Base-by-base conservation (phyloP, 2,797 vertebrate genomes). In the Cetoscarus ocellatus region DNA sequence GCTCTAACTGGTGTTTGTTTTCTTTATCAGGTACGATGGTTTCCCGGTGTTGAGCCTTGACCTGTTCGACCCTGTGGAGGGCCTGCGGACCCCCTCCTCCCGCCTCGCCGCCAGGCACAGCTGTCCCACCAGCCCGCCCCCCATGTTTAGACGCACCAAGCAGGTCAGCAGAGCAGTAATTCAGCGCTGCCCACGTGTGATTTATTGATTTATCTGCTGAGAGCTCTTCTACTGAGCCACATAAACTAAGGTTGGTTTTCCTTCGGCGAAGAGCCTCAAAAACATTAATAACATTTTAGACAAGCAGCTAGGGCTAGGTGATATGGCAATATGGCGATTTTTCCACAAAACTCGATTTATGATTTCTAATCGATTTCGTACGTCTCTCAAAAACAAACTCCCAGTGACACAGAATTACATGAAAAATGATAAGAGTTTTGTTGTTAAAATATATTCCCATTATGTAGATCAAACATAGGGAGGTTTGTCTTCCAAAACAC, bases 141-240 rank as follows among this genome's bases (percentile, higher is more conserved):
- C 97, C 10, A 96, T 99, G 95, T 99, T 98, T 82, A 96, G 98
- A 85, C 96, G 98, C 88, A 98, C 97, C 77, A 99, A 99, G 85
- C 98, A 99, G 97, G 98, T 99, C 86, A 77, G 86, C 45, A 0
- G 15, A 58, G 38, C 69, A 19, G 9, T n/a, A 56, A 54, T 53
- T 66, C 36, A 10, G 43, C 2, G 1, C 3, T 59, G 38, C 34
- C 56, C 56, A 15, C 8, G 8, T 15, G 8, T 35, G 1, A 56
- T n/a, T 8, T n/a, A 17, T n/a, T 45, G 11, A 59, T 71, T 42
- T 13, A n/a, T 3, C 14, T 27, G 10, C 55, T 34, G 3, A 49
- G 17, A 45, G n/a, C 12, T 51, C 15, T 40, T 62, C 14, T 34
- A 5, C n/a, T 27, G 36, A 43, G n/a, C 11, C 12, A 19, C 13